Evolutionary conservation across 2,888 invertebrate species (phyloP).

Genomic region (Cyclophora albipunctata): DNA sequence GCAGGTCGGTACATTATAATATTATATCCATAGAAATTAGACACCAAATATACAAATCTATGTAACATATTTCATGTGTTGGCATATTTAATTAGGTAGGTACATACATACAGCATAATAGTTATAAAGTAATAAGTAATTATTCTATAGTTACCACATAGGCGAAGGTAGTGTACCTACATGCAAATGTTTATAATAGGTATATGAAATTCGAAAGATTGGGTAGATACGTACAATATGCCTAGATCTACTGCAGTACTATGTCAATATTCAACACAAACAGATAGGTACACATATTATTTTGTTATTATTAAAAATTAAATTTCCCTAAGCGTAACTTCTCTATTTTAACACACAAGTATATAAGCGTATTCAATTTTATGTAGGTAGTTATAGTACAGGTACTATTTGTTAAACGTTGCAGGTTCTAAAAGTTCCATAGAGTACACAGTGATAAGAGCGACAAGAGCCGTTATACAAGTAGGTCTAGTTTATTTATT

Average conservation of each 20-base stretch:
- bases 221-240: slow-evolving; percentile 49
- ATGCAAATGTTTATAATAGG: slow-evolving; percentile 25
- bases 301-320: slow-evolving; percentile 55
- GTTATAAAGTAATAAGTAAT: slow-evolving; percentile 4
- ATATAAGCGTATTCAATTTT: slow-evolving; percentile 63
- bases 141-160: slow-evolving; percentile 29
- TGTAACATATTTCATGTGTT: slow-evolving; percentile 29
- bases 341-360: slow-evolving; percentile 69
- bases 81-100: slow-evolving; percentile 16
- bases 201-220: slow-evolving; percentile 57
- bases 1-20: no score
- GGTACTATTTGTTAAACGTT: slow-evolving; percentile 24
- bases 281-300: slow-evolving; percentile 56
- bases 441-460: slow-evolving; percentile 28
- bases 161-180: slow-evolving; percentile 36
- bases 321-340: slow-evolving; percentile 69
- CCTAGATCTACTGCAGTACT: slow-evolving; percentile 72
- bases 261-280: slow-evolving; percentile 63
- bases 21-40: not conserved
- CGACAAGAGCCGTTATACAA: slow-evolving; percentile 10
- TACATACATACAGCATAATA: slow-evolving; percentile 20
- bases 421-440: slow-evolving; percentile 26
- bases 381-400: slow-evolving; percentile 32
- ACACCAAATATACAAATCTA: slow-evolving; percentile 32
- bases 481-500: slow-evolving; percentile 20